Evolutionary conservation across 2,113 vertebrate genomes (phyloP).

Genomic region (Telmatochromis sp.): DNA sequence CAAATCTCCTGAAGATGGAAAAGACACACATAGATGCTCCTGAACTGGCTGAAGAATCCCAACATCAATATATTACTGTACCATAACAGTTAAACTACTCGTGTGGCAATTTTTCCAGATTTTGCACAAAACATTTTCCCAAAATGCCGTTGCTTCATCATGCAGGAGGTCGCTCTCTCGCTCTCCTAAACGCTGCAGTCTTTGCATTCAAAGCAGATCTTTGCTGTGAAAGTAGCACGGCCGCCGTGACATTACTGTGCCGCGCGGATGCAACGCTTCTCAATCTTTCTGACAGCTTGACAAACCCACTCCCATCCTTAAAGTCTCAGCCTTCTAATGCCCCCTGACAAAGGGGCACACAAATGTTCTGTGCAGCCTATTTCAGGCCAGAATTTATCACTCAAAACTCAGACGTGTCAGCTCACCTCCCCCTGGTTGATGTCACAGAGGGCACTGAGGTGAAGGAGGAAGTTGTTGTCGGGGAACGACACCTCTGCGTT

Average conservation of each 20-base stretch:
- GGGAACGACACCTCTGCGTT: conserved; percentile 94
- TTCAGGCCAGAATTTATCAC: conserved; percentile 18
- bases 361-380: conserved; percentile 17
- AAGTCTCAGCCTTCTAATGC: conserved; percentile 43
- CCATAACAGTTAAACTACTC: not conserved
- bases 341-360: conserved; percentile 36
- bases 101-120: not conserved
- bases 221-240: not conserved
- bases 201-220: conserved; percentile 1
- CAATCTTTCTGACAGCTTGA: conserved; percentile 63
- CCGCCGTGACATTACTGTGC: conserved; percentile 36
- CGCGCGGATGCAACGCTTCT: conserved; percentile 46
- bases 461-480: conserved; percentile 91
- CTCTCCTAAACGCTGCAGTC: not conserved
- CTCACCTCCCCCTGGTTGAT: conserved; percentile 91
- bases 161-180: not conserved
- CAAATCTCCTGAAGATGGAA: conserved; percentile 83
- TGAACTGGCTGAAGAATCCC: not conserved
- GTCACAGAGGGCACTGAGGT: conserved; percentile 85
- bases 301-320: conserved; percentile 51
- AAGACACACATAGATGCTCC: not conserved
- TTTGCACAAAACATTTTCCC: not conserved
- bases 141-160: not conserved
- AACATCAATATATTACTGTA: not conserved
- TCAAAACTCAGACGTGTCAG: conserved; percentile 13